These are phyloP conservation scores for Crioceris asparagi DNA, from an alignment of 2,888 invertebrate genomes.

Conservation along the genomic window DNA sequence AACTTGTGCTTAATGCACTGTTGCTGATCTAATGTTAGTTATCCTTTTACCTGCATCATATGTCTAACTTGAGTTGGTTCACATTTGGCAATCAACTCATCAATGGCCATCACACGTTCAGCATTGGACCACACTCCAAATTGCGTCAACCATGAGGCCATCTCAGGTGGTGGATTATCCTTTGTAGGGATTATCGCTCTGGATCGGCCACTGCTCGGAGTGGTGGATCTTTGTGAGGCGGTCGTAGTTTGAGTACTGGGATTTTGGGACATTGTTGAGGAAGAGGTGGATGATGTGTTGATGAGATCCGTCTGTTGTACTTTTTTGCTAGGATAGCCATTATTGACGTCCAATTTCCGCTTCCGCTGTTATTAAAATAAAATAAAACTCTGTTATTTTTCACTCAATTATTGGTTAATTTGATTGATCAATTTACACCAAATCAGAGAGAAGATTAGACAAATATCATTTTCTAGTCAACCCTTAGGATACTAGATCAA, in stretches of 20 bases:
- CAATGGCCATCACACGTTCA: conserved; percentile 80
- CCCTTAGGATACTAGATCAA: conserved; percentile 25
- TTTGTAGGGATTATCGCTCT: conserved; percentile 57
- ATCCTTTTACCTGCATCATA: conserved; percentile 70
- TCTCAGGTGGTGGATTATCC: conserved; percentile 68
- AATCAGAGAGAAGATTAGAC: conserved; percentile 39
- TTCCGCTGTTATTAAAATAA: conserved; percentile 36
- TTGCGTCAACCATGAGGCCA: conserved; percentile 62
- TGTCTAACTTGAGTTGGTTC: conserved; percentile 86
- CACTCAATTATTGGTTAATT: not conserved
- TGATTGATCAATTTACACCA: not conserved
- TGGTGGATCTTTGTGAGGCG: conserved; percentile 8
- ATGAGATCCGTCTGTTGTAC: conserved; percentile 13
- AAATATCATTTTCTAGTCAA: conserved; percentile 26
- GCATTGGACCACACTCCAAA: conserved; percentile 81
- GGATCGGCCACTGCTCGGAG: conserved; percentile 14
- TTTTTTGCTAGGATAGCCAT: conserved; percentile 45
- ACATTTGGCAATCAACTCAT: conserved; percentile 75
- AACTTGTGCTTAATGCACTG: too few relatives aligned
- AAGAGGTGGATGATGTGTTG: conserved; percentile 17
- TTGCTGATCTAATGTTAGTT: too few relatives aligned
- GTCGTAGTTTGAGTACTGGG: too few relatives aligned
- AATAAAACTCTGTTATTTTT: conserved; percentile 9
- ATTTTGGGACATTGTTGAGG: conserved; percentile 16
- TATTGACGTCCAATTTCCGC: conserved; percentile 39